Base-by-base conservation (phyloP, 1,140 invertebrate species). In the Drosophila kikkawai region DNA sequence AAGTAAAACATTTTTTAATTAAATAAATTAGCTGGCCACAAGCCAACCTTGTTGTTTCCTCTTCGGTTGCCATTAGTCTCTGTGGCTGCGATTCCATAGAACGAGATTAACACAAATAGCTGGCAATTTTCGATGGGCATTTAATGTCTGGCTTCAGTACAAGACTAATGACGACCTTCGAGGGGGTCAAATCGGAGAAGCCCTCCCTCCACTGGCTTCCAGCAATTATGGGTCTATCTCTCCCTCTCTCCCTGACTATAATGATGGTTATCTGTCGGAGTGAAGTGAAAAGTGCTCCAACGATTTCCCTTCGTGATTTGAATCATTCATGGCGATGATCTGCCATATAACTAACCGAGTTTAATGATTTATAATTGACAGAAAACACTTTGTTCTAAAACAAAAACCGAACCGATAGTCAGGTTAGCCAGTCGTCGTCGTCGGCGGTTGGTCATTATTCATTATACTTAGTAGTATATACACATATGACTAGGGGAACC, bases 341-440 rank as follows among this genome's bases (percentile, higher is more conserved):
- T 22, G 53, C 36, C 42, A 17, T 73, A 50, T 44, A 73, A 73
- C 68, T 73, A 48, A 37, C 44, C 53, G 53, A 59, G 67, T 59
- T 73, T 73, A 59, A 60, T 73, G 53, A 71, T 60, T 73, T 73
- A 73, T 59, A 73, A 71, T 73, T 73, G 69, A 73, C 67, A 73
- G 69, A 44, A 39, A 70, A 67, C 39, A 68, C 63, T 67, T 55
- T 45, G 47, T 68, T 70, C 19, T 17, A 19, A 66, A 41, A 67
- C 36, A 42, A 32, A 63, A 19, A 45, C 26, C 55, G 29, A 63
- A 29, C 48, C 57, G 42, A 70, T 55, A 15, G 34, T 55, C 34
- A 47, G 41, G 42, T 59, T 59, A 48, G 36, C 51, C 36, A 36
- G 22, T 41, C 22, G 44, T 32, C 50, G 22, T 41, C 22, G 44